A percentile compares a stretch with the other conserved stretches of the same genome.
Evolutionary conservation across 1,140 invertebrate genomes (phyloP).

Genomic region (Drosophila quadrilineata): DNA sequence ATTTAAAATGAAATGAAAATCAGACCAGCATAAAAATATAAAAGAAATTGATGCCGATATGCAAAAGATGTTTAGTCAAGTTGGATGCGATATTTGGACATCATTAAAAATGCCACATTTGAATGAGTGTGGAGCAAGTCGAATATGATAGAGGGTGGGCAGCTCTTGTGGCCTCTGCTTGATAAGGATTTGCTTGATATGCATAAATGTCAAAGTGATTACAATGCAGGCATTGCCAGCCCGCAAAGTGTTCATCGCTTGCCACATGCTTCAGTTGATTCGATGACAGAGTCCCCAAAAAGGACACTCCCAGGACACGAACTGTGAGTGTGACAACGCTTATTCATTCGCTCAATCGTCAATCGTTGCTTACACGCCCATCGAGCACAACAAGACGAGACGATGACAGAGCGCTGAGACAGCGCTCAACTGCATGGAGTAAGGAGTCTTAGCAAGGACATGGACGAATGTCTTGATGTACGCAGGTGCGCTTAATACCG

Average conservation of each 20-base stretch:
- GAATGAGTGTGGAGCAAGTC: constrained; percentile 38
- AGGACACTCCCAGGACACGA: constrained; percentile 19
- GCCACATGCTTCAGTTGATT: constrained; percentile 58
- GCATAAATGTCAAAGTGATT: constrained; percentile 80
- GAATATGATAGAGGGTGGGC: not conserved
- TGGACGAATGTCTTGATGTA: constrained; percentile 55
- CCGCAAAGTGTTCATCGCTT: constrained; percentile 75
- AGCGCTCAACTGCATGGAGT: not conserved
- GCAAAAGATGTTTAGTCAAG: constrained; percentile 21
- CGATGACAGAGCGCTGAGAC: not conserved
- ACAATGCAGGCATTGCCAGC: constrained; percentile 57
- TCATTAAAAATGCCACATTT: constrained; percentile 75
- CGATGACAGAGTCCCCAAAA: constrained; percentile 20
- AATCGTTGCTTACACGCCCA: constrained; percentile 74
- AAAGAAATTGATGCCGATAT: constrained; percentile 41
- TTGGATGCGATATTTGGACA: constrained; percentile 62
- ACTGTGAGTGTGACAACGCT: constrained; percentile 59
- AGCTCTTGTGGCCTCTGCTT: not conserved
- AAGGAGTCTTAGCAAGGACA: constrained; percentile 2
- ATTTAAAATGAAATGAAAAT: constrained; percentile 75
- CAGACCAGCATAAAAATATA: constrained; percentile 72
- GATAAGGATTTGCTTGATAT: constrained; percentile 64
- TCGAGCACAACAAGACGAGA: constrained; percentile 57
- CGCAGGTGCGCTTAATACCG: constrained; percentile 76
- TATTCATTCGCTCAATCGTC: constrained; percentile 71